Conservation (phyloP, 2,113 vertebrate genomes). For the Pseudorasbora parva region DNA sequence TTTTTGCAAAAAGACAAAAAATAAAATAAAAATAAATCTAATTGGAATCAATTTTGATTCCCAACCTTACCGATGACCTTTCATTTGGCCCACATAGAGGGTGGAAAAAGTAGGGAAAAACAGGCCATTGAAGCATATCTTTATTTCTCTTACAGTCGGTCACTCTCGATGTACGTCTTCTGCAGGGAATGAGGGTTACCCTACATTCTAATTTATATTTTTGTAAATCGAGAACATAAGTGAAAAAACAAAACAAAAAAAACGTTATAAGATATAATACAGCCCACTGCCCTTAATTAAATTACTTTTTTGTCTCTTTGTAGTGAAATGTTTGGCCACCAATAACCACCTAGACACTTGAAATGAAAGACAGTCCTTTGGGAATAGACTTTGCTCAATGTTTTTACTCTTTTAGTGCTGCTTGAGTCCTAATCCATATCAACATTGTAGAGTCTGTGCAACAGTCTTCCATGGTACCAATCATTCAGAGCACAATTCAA, state of each 20-base stretch:
- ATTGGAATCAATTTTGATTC: too few relatives aligned
- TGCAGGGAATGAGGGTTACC: too few relatives aligned
- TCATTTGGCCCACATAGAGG: neutral
- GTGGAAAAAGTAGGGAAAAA: neutral
- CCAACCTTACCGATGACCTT: neutral
- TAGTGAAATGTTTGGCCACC: neutral
- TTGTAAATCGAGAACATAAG: neutral
- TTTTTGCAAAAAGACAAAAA: too few relatives aligned
- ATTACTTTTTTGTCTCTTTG: neutral
- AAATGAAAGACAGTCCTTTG: neutral
- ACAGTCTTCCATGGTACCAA: neutral
- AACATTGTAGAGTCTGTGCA: constrained; percentile 17
- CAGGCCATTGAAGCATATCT: neutral
- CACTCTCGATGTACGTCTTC: too few relatives aligned
- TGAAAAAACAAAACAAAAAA: neutral
- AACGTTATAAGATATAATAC: neutral
- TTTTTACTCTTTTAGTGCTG: constrained; percentile 26
- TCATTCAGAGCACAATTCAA: constrained; percentile 17
- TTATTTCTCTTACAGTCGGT: neutral
- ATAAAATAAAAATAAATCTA: too few relatives aligned
- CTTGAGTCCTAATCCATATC: constrained; percentile 5
- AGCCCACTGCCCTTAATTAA: neutral
- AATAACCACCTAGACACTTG: neutral
- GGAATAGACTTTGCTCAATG: neutral
- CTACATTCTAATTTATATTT: neutral